Evolutionary conservation across 2,797 vertebrate species (phyloP).

Genomic region (Taeniopygia guttata): DNA sequence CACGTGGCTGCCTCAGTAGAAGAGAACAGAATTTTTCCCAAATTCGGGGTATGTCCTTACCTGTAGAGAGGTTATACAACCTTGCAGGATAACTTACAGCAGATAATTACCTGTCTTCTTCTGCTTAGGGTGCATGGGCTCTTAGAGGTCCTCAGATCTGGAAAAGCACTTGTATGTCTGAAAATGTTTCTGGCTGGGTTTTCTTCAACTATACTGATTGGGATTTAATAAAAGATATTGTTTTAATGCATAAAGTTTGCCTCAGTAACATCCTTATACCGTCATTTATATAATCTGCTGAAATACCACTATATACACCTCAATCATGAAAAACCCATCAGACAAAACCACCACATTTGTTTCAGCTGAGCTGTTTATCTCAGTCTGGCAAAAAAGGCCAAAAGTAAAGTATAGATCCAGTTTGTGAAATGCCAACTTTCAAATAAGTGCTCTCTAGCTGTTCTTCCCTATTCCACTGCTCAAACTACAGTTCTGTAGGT

Average conservation of each 20-base stretch:
- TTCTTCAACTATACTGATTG: neutral
- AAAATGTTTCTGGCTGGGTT: neutral
- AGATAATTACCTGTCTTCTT: neutral
- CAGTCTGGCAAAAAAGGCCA: neutral
- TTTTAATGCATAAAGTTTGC: neutral
- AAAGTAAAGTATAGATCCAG: neutral
- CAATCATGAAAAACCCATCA: neutral
- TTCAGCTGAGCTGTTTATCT: neutral
- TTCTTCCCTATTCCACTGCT: neutral
- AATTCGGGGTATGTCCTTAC: neutral
- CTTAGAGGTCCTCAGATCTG: neutral
- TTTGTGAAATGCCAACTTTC: neutral
- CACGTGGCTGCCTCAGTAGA: neutral
- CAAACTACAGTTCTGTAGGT: neutral
- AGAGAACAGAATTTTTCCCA: neutral
- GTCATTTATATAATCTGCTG: neutral
- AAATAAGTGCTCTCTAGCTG: neutral
- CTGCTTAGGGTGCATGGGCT: neutral
- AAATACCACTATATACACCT: neutral
- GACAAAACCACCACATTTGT: fast-evolving
- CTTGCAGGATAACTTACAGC: neutral
- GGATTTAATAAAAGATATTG: neutral
- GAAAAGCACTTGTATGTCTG: neutral
- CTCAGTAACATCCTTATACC: neutral
- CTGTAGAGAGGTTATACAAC: neutral